Base-by-base conservation (phyloP, 2,113 vertebrate species). In the Takifugu bimaculatus region DNA sequence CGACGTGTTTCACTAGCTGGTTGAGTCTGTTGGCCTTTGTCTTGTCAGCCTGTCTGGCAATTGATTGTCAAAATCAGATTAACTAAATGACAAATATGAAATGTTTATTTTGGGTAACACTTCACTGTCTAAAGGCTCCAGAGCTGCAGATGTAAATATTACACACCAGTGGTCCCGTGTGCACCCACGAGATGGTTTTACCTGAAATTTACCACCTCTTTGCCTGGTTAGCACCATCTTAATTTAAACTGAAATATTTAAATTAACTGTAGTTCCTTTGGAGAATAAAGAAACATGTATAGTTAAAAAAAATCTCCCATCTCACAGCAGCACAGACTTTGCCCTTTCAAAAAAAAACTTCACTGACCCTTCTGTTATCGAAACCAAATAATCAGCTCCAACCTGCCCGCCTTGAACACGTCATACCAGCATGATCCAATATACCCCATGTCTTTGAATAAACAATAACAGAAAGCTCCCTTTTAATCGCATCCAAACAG, bases 391-490 rank as follows among this genome's bases (percentile, higher is more conserved):
- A 70, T 75, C 29, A 63, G 26, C 49, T 29, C 50, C 27, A 58
- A 66, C 52, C 54, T 1, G 7, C 48, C 39, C 14, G 26, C 27
- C 39, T 49, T 44, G 25, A 69, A 58, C 54, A 77, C 59, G 75
- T 53, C 54, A 50, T 28, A 26, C 49, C 68, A 42, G 39, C 57
- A 0, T 82, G 71, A 86, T 85, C 74, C 70, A 80, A 84, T 85
- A 75, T 57, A 66, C 59, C 12, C 45, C 26, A 55, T 49, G 53
- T 57, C 50, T 73, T 67, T 86, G 75, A 85, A 85, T 85, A 77
- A 80, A 79, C 77, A 84, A 85, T 83, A 81, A 80, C 70, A 84
- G 71, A 85, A 75, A 75, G 69, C 64, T 78, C 59, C 62, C 54
- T n/a, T 75, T 83, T 84, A 85, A 88, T 83, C 74, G 65, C 61